Evolutionary conservation across 2,797 vertebrate genomes (phyloP), one percentile per base, ranked within the genome.

Genomic region (Ispidina lecontei): DNA sequence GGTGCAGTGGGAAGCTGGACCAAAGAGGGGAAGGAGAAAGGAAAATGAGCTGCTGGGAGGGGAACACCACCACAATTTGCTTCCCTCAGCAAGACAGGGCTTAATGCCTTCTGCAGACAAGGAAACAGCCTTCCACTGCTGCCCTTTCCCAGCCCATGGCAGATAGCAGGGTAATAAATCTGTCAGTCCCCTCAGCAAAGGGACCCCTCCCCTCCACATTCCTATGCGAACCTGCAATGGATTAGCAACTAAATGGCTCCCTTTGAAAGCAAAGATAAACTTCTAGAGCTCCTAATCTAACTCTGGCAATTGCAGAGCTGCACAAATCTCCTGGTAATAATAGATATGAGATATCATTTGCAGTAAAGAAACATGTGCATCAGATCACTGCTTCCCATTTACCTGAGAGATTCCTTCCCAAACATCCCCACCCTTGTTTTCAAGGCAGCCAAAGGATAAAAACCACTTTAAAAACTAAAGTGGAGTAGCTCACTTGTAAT

Each of bases 101-200:
- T 85, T 85, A 83, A 77, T 89, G 35, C 17, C 47, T 94, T 83
- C 76, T 89, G 44, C 75, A 89, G 78, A 31, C 74, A 68, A 79
- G 41, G 46, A 64, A 76, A 58, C 70, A 86, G 37, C 65, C 26
- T 46, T 62, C 43, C 69, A 55, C 21, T 2, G 3, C 55, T 79
- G 56, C 65, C 60, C 59, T 69, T 82, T 41, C 49, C 29, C 13
- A 49, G 62, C 64, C 74, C 33, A 54, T 3, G 1, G 69, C 76
- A 87, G 73, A 94, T 6, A 70, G 59, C 28, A 44, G 59, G 21
- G 64, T 28, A 60, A 86, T 93, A 90, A 94, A 95, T 86, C 67
- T 78, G 72, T 83, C 75, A 37, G 75, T 72, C 59, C 59, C 37
- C 72, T 69, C 73, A 28, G 29, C 17, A 13, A 31, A 84, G 37